A percentile compares a stretch with the other conserved stretches of the same genome.
phyloP scores from a whole-genome alignment of 2,113 vertebrate genomes.

The Copsychus sechellarum region DNA sequence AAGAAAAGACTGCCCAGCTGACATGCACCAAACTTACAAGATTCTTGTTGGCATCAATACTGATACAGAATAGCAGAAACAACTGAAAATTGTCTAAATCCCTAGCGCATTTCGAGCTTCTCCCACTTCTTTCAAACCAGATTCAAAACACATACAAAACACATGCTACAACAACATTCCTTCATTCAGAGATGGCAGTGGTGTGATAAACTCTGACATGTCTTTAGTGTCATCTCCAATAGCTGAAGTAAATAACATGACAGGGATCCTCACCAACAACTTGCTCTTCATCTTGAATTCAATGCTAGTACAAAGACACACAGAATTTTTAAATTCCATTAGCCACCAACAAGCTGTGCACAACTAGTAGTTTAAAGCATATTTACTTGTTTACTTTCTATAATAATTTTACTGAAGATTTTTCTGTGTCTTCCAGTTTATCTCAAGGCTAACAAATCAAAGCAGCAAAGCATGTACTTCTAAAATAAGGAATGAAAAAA shows the following conservation, averaged over 20 bases:
- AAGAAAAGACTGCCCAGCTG: neutral
- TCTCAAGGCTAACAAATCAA: neutral
- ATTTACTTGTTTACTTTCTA: neutral
- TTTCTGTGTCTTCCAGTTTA: neutral
- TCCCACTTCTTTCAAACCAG: neutral
- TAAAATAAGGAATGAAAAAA: neutral
- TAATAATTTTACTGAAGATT: neutral
- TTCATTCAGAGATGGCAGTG: neutral
- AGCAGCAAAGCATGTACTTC: neutral
- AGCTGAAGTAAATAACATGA: neutral
- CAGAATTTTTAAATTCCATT: neutral
- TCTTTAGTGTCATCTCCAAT: neutral
- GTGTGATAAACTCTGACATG: neutral
- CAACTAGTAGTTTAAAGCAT: neutral
- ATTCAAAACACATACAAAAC: neutral
- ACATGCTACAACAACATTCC: neutral
- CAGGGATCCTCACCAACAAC: neutral
- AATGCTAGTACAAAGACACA: neutral
- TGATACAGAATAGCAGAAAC: neutral
- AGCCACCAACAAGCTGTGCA: neutral
- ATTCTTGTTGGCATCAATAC: neutral
- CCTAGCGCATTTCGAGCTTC: neutral
- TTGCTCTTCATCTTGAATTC: slow-evolving; percentile 2
- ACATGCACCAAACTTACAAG: neutral
- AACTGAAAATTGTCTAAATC: neutral